Evolutionary conservation across 1,140 invertebrate species (phyloP).

Genomic region (Lepidotrigona ventralis): DNA sequence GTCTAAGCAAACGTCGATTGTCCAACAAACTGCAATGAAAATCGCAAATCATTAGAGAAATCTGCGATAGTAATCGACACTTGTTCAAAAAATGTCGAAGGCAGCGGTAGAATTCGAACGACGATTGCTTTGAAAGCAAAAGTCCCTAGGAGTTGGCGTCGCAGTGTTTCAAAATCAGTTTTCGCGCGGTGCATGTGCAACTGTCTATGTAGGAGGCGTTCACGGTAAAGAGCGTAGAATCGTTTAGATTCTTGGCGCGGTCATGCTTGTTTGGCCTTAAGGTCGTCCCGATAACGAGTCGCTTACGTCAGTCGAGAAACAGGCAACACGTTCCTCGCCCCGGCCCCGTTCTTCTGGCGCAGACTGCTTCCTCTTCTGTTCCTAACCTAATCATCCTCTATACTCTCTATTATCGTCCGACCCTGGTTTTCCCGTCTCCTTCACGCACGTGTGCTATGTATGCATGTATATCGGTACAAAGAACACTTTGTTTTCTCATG

Average conservation of each 20-base stretch:
- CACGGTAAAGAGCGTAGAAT: background rate
- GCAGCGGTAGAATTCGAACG: too few relatives aligned
- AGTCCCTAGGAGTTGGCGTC: too few relatives aligned
- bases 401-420: background rate
- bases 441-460: background rate
- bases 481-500: background rate
- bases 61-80: too few relatives aligned
- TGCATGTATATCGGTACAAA: background rate
- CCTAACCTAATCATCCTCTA: conserved; percentile 22
- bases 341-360: conserved; percentile 10
- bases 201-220: background rate
- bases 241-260: conserved; percentile 37
- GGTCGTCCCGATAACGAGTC: conserved; percentile 51
- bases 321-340: conserved; percentile 16
- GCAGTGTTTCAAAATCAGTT: too few relatives aligned
- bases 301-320: conserved; percentile 46
- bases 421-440: conserved; percentile 1
- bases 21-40: too few relatives aligned
- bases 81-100: too few relatives aligned
- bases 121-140: too few relatives aligned
- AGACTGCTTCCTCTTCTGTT: background rate
- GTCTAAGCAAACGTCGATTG: too few relatives aligned
- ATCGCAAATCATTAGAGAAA: too few relatives aligned
- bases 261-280: conserved; percentile 48
- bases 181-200: background rate